Conservation (phyloP, 92 coral and sea anemone genomes). For the Umimayanthus chanpuru region DNA sequence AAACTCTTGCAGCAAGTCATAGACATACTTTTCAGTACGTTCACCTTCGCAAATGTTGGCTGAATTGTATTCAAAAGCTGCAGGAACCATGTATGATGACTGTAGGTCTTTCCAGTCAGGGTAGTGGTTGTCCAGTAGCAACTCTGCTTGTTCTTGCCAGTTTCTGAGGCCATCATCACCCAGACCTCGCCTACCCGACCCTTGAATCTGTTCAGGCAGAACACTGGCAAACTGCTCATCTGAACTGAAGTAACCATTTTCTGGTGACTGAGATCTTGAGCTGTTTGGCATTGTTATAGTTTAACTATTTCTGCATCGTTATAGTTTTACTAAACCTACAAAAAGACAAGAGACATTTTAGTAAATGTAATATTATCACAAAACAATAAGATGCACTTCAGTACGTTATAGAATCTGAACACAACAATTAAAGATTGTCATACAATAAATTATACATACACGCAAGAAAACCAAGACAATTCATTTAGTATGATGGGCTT, state of each 20-base stretch:
- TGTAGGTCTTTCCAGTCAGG: constrained; percentile 45
- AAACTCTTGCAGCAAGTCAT: constrained; percentile 18
- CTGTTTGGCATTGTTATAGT: neutral
- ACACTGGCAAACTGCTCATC: neutral
- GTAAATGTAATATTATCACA: too few relatives aligned
- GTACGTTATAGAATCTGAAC: neutral
- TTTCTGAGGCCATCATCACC: constrained; percentile 38
- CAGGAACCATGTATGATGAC: constrained; percentile 48
- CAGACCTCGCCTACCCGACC: neutral
- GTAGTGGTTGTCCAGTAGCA: constrained; percentile 4
- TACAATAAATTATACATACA: too few relatives aligned
- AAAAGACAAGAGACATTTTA: neutral
- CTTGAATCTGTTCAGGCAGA: neutral
- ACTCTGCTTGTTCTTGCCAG: constrained; percentile 47
- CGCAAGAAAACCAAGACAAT: too few relatives aligned
- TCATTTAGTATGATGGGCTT: too few relatives aligned
- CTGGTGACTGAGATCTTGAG: constrained; percentile 30
- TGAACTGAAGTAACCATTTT: constrained; percentile 17
- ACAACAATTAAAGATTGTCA: too few relatives aligned
- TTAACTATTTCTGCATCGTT: neutral
- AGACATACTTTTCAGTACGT: constrained; percentile 33
- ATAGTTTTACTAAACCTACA: neutral
- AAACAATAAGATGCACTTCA: neutral
- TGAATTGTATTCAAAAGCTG: neutral
- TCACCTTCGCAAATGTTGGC: neutral